These are phyloP conservation scores for Enhydra lutris DNA, from an alignment of 2,113 vertebrate species.

Conservation along the genomic window DNA sequence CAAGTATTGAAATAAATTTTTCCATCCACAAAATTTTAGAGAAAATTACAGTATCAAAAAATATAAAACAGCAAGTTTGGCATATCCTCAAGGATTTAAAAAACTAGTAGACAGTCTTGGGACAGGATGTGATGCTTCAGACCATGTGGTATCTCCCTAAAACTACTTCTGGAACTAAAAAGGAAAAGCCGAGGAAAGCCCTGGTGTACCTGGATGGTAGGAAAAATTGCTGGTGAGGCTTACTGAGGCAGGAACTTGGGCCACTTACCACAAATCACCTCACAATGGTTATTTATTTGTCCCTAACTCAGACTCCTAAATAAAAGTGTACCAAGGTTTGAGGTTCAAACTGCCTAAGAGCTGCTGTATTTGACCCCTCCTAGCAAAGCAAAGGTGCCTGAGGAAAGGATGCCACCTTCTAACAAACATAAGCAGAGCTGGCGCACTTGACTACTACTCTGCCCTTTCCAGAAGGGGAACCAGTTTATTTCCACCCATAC, in stretches of 20 bases:
- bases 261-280: background rate
- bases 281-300: background rate
- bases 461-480: slow-evolving; percentile 9
- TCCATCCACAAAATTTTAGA: slow-evolving; percentile 76
- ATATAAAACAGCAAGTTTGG: slow-evolving; percentile 64
- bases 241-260: background rate
- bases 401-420: background rate
- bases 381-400: background rate
- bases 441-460: background rate
- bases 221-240: background rate
- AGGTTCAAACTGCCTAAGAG: background rate
- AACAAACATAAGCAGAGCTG: background rate
- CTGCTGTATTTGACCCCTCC: background rate
- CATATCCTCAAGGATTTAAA: slow-evolving; percentile 55
- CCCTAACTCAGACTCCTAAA: background rate
- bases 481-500: slow-evolving; percentile 11
- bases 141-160: slow-evolving; percentile 29
- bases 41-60: slow-evolving; percentile 78
- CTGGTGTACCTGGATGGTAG: background rate
- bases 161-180: slow-evolving; percentile 29
- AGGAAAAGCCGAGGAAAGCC: background rate
- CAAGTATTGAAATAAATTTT: slow-evolving; percentile 76
- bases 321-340: background rate
- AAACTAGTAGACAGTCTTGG: slow-evolving; percentile 52
- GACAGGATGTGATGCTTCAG: slow-evolving; percentile 50